phyloP scores from a whole-genome alignment of 1,140 invertebrate genomes.

The Platyura marginata region DNA sequence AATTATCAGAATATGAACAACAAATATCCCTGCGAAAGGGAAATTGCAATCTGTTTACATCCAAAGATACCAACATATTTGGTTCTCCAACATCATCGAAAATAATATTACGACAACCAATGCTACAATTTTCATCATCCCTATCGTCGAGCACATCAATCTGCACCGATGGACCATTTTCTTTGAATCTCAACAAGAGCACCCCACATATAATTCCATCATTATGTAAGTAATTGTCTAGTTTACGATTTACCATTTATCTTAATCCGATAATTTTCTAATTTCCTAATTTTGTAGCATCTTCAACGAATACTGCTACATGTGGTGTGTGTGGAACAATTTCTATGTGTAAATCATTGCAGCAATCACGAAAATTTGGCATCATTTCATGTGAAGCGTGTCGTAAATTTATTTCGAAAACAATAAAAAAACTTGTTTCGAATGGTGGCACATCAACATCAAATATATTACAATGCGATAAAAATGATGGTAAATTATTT shows the following conservation, averaged over 20 bases:
- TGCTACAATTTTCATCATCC: constrained; percentile 19
- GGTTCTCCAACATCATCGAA: constrained; percentile 1
- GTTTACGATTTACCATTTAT: neutral
- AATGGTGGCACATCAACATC: constrained; percentile 30
- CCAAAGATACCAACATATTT: no score
- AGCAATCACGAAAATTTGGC: constrained; percentile 65
- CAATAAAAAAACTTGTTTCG: constrained; percentile 44
- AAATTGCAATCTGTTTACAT: no score
- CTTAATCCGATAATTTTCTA: no score
- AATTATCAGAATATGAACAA: no score
- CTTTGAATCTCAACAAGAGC: neutral
- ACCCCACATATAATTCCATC: neutral
- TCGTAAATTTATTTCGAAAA: constrained; percentile 67
- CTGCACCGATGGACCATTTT: constrained; percentile 1
- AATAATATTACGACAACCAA: constrained; percentile 12
- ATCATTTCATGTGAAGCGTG: constrained; percentile 69
- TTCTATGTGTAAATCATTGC: constrained; percentile 31
- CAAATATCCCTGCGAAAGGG: no score
- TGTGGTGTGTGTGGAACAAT: constrained; percentile 60
- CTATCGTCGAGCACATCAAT: constrained; percentile 7
- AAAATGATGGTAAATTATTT: constrained; percentile 43
- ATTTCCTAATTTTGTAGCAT: no score
- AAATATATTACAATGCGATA: constrained; percentile 41
- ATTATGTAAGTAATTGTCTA: neutral
- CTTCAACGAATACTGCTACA: constrained; percentile 33